Base-by-base conservation (phyloP, 2,888 invertebrate species). In the Zeuzera pyrina region DNA sequence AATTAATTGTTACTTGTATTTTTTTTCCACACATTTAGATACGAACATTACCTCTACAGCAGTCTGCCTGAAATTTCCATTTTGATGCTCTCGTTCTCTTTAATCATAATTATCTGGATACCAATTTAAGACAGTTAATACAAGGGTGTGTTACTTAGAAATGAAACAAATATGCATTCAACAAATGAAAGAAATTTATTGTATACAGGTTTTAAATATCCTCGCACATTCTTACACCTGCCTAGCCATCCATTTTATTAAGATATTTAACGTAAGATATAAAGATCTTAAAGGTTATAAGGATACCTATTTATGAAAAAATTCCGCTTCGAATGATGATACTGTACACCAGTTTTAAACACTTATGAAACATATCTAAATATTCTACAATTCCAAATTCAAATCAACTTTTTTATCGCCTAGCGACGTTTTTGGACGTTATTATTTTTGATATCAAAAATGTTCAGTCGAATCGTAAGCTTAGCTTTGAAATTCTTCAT, bases 131-230 rank as follows among this genome's bases (percentile, higher is more conserved):
- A n/a, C n/a, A n/a, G n/a, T n/a, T n/a, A n/a, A n/a, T n/a, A n/a
- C n/a, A n/a, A n/a, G n/a, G n/a, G n/a, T n/a, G n/a, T n/a, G n/a
- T n/a, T n/a, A n/a, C n/a, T n/a, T n/a, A 13, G 11, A 70, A 77
- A 76, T 77, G 54, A 79, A 77, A 81, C 74, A 69, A 57, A 66
- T 51, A 44, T 54, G 53, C 54, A 40, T 56, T 83, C 81, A 83
- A 83, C 83, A 83, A 83, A 83, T 83, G 81, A 83, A 83, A 81
- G 83, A 78, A 83, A 77, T 83, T 78, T 83, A 83, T 83, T 83
- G 83, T 83, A 83, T 83, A 83, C 81, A 83, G 83, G 83, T 81
- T 81, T 79, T 79, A 78, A 81, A 79, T 78, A 79, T 78, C 71
- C 74, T 79, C 67, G 70, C 74, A 70, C 71, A 67, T 67, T 66